A percentile compares a stretch with the other conserved stretches of the same genome.
Conservation (phyloP, 2,797 vertebrate species). For the Chlorospingus semifuscus region DNA sequence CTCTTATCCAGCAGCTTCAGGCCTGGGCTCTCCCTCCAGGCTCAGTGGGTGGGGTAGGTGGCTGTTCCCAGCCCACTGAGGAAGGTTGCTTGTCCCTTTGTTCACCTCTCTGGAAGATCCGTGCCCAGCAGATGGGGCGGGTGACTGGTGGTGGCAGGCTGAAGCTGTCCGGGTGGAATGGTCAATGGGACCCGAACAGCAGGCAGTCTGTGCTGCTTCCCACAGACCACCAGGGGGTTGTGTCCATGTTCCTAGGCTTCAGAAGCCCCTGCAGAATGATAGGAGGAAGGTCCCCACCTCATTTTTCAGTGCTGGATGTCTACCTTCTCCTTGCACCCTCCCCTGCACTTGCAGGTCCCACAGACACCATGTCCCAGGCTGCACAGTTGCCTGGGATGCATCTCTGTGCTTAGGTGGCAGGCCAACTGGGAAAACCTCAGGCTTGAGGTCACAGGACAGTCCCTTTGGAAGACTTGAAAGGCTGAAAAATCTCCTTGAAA, state of each 20-base stretch:
- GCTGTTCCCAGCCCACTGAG: not conserved
- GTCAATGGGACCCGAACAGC: fast-evolving
- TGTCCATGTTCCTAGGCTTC: not conserved
- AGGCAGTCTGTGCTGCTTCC: not conserved
- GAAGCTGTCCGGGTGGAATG: not conserved
- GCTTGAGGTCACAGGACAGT: not conserved
- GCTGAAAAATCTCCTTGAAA: constrained; percentile 46
- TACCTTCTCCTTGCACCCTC: not conserved
- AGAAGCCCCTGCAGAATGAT: not conserved
- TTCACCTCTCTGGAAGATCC: not conserved
- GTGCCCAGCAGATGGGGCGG: not conserved
- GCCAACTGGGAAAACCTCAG: not conserved
- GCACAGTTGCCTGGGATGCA: not conserved
- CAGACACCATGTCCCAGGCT: fast-evolving
- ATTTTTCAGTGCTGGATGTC: not conserved
- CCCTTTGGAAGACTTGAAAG: not conserved
- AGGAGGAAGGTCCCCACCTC: not conserved
- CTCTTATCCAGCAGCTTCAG: not conserved
- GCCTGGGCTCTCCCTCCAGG: not conserved
- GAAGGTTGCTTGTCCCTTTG: not conserved
- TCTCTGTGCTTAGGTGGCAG: not conserved
- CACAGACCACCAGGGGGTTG: fast-evolving
- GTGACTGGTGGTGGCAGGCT: not conserved
- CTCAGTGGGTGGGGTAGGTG: fast-evolving
- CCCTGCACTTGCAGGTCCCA: not conserved